These are phyloP conservation scores for Macrostomum lignano DNA, from an alignment of 1,140 invertebrate species.

Conservation along the genomic window DNA sequence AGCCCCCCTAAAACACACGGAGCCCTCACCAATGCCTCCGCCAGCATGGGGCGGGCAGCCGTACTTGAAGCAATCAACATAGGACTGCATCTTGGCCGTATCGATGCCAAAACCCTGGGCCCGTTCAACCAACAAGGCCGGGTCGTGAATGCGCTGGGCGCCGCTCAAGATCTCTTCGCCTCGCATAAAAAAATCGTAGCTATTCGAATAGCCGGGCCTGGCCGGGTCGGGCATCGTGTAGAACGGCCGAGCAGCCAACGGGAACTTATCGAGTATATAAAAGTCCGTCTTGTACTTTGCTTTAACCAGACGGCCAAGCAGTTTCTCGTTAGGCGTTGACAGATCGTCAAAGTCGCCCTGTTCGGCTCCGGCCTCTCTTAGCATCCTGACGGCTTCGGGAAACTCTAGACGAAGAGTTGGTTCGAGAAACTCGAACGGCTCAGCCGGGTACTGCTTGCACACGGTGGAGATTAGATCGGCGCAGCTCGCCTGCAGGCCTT, in stretches of 20 bases:
- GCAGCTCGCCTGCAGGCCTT: slow-evolving; percentile 46
- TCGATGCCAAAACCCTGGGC: slow-evolving; percentile 68
- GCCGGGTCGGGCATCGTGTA: slow-evolving; percentile 94
- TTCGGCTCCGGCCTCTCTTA: slow-evolving; percentile 65
- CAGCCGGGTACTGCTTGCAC: slow-evolving; percentile 57
- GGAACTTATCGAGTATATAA: slow-evolving; percentile 93
- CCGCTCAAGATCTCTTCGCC: slow-evolving; percentile 94
- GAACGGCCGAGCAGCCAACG: slow-evolving; percentile 75
- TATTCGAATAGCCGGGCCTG: slow-evolving; percentile 50
- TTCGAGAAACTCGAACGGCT: slow-evolving; percentile 79
- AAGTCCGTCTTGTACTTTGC: slow-evolving; percentile 93
- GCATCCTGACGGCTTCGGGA: slow-evolving; percentile 52
- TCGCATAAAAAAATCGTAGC: slow-evolving; percentile 98
- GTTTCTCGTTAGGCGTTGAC: slow-evolving; percentile 76
- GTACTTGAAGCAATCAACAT: slow-evolving; percentile 83
- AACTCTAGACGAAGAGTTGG: slow-evolving; percentile 55
- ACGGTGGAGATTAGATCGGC: slow-evolving; percentile 56
- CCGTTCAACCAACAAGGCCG: slow-evolving; percentile 53
- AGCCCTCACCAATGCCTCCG: slow-evolving; percentile 68
- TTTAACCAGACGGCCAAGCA: slow-evolving; percentile 66
- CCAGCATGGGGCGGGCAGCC: slow-evolving; percentile 90
- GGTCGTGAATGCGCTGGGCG: slow-evolving; percentile 81
- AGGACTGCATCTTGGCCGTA: slow-evolving; percentile 61
- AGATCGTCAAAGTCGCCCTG: slow-evolving; percentile 82
- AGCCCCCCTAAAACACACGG: too few relatives aligned